Conservation (phyloP, 2,113 vertebrate species). For the Cairina moschata region DNA sequence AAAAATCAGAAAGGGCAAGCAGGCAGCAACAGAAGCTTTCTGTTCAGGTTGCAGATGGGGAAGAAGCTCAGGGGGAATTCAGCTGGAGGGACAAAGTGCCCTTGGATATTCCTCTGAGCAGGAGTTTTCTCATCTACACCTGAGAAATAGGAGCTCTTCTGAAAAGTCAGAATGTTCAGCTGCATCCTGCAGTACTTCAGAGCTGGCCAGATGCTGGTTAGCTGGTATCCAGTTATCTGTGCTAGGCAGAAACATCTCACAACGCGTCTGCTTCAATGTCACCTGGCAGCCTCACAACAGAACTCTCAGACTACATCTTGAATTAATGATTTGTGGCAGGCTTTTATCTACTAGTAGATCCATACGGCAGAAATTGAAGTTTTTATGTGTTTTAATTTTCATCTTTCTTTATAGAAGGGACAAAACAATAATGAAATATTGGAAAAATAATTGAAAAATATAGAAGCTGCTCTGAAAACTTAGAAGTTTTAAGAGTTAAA, state of each 20-base stretch:
- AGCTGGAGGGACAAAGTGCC: background rate
- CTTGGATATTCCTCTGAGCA: background rate
- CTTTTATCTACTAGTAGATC: conserved; percentile 31
- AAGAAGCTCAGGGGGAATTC: background rate
- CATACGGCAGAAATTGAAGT: background rate
- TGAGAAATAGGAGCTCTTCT: background rate
- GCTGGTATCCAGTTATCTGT: background rate
- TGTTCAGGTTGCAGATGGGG: background rate
- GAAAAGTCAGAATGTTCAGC: background rate
- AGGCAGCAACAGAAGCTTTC: background rate
- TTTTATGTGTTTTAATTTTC: conserved; percentile 52
- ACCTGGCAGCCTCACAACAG: background rate
- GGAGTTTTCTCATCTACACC: background rate
- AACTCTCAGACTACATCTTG: background rate
- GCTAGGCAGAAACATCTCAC: background rate
- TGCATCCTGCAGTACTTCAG: background rate
- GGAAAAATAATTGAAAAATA: conserved; percentile 17
- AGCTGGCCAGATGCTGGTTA: background rate
- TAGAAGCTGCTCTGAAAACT: background rate
- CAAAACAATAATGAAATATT: conserved; percentile 30
- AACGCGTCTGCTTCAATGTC: background rate
- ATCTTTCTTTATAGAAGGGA: conserved; percentile 5
- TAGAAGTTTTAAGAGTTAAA: background rate
- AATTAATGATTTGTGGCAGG: background rate
- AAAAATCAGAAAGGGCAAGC: background rate